Conservation (phyloP, 2,113 vertebrate genomes). For the Cyprinodon tularosa region DNA sequence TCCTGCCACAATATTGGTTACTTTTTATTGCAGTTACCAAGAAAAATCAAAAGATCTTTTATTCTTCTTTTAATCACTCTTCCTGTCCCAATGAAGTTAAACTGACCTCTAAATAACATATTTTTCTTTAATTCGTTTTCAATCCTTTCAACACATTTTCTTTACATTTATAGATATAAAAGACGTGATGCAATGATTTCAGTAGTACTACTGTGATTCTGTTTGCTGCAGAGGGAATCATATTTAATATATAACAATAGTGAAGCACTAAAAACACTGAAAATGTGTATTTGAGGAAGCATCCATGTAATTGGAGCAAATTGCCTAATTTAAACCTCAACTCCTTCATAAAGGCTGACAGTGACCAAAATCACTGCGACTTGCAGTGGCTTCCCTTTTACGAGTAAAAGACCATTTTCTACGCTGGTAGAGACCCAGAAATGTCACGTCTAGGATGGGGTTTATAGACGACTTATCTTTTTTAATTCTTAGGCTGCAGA, state of each 20-base stretch:
- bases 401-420: conserved; percentile 46
- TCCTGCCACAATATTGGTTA: no score
- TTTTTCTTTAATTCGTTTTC: conserved; percentile 16
- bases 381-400: conserved; percentile 54
- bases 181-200: conserved; percentile 6
- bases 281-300: conserved; percentile 12
- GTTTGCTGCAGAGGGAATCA: not conserved
- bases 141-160: conserved; percentile 2
- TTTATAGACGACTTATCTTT: conserved; percentile 60
- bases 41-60: not conserved
- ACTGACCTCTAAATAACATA: not conserved
- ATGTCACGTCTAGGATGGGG: conserved; percentile 60
- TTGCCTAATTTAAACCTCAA: conserved; percentile 54
- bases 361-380: conserved; percentile 33
- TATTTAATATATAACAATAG: not conserved
- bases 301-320: conserved; percentile 26
- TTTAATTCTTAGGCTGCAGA: conserved; percentile 50
- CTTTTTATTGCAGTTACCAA: no score
- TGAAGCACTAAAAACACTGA: not conserved
- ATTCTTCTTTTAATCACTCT: not conserved
- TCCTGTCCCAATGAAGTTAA: not conserved
- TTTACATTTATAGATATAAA: not conserved
- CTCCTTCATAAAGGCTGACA: conserved; percentile 22
- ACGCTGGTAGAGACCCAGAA: conserved; percentile 68
- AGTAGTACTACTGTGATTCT: not conserved